A percentile compares a stretch with the other conserved stretches of the same genome.
These are phyloP conservation scores for Andrena bucephala DNA, from an alignment of 2,888 invertebrate species.

Conservation along the genomic window DNA sequence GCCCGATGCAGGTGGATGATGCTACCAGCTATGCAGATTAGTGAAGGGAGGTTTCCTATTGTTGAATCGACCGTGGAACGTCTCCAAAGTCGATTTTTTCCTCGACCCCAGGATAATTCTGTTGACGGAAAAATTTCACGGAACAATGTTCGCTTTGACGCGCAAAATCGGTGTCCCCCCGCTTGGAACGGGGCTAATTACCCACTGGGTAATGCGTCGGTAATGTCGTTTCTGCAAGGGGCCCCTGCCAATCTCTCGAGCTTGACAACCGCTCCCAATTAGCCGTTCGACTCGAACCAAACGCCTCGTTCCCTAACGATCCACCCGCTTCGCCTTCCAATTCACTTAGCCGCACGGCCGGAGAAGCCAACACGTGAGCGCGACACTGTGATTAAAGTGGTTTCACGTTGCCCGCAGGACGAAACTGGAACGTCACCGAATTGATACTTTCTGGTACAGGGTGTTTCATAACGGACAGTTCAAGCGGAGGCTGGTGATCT, in stretches of 20 bases:
- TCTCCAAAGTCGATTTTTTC: too few species aligned
- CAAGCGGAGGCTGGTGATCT: too few species aligned
- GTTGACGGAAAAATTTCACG: not conserved
- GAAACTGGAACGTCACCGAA: not conserved
- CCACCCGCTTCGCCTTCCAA: slow-evolving; percentile 10
- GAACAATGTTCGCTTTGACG: slow-evolving; percentile 34
- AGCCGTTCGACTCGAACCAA: slow-evolving; percentile 6
- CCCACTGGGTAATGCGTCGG: not conserved
- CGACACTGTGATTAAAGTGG: not conserved
- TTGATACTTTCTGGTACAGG: not conserved
- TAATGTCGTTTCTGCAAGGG: slow-evolving; percentile 26
- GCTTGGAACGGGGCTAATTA: slow-evolving; percentile 29
- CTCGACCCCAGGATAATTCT: too few species aligned
- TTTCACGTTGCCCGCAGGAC: not conserved
- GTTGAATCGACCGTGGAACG: too few species aligned
- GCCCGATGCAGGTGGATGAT: too few species aligned
- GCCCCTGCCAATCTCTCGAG: slow-evolving; percentile 12
- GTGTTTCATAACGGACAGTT: too few species aligned
- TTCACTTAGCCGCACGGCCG: slow-evolving; percentile 1
- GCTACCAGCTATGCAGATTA: too few species aligned
- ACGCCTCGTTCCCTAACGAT: not conserved
- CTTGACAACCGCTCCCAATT: slow-evolving; percentile 28
- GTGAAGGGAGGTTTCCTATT: too few species aligned
- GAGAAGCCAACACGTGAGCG: not conserved
- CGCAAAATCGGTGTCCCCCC: not conserved